phyloP scores from a whole-genome alignment of 2,797 vertebrate species.

The Podarcis siculus region DNA sequence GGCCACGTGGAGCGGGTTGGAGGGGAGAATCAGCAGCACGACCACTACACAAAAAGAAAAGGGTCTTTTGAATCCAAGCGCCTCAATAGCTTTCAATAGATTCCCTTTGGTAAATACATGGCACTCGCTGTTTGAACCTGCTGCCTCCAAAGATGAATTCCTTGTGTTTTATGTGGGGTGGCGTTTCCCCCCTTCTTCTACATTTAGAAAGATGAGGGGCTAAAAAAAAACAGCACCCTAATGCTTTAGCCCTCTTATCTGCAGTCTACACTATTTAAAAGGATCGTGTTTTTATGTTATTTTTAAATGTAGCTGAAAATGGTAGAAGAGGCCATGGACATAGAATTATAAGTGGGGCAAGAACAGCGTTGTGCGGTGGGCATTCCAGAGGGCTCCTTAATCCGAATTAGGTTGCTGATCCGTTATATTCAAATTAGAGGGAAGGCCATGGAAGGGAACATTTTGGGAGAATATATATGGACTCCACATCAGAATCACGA shows the following conservation, averaged over 20 bases:
- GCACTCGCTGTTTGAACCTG: conserved; percentile 29
- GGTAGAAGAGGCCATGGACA: background rate
- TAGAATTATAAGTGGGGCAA: conserved; percentile 57
- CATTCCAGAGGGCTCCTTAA: conserved; percentile 42
- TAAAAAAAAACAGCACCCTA: conserved; percentile 10
- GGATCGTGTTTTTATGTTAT: background rate
- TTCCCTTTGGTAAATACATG: conserved; percentile 41
- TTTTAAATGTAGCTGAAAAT: background rate
- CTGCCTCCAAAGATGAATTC: background rate
- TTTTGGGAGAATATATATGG: background rate
- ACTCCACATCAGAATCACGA: background rate
- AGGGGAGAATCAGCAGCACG: background rate
- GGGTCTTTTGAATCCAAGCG: conserved; percentile 28
- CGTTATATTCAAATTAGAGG: conserved; percentile 22
- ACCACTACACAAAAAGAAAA: conserved; percentile 37
- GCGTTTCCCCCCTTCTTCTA: background rate
- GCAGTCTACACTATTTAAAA: conserved; percentile 39
- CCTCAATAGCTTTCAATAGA: conserved; percentile 41
- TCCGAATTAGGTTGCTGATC: conserved; percentile 36
- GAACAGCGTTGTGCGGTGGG: conserved; percentile 45
- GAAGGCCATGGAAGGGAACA: background rate
- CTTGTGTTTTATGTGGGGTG: background rate
- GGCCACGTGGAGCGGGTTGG: background rate
- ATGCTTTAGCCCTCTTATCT: conserved; percentile 18
- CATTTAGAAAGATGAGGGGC: background rate